Evolutionary conservation across 2,888 invertebrate species (phyloP).

Genomic region (Dicranocentrus wangi): DNA sequence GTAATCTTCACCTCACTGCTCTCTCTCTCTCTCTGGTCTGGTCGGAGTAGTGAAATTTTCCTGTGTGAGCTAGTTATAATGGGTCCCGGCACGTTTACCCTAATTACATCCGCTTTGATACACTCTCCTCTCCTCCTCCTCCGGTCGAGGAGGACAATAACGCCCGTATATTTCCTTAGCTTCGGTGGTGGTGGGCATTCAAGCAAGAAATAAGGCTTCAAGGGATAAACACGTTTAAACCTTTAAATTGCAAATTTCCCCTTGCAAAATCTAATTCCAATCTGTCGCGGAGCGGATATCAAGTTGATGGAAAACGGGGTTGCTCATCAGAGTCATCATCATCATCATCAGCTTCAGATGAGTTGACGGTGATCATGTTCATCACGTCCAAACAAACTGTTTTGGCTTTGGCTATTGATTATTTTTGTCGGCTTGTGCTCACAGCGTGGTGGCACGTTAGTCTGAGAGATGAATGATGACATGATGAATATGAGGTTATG

Average conservation of each 20-base stretch:
- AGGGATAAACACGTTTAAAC: too few species aligned
- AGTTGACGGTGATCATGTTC: background rate
- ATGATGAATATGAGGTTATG: too few species aligned
- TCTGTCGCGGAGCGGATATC: too few species aligned
- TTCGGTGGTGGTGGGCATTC: too few species aligned
- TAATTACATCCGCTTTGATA: constrained; percentile 36
- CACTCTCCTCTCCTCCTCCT: background rate
- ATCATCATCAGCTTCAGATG: background rate
- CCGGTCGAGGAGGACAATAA: too few species aligned
- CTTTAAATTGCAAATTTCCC: too few species aligned
- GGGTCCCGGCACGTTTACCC: constrained; percentile 22
- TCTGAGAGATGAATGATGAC: background rate
- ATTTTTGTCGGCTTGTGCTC: background rate
- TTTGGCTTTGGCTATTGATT: background rate
- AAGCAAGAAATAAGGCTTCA: too few species aligned
- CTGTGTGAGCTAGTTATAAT: constrained; percentile 11
- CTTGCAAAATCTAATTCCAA: too few species aligned
- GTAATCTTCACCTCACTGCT: background rate
- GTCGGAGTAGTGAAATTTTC: background rate
- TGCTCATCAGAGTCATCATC: constrained; percentile 9
- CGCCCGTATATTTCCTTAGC: background rate
- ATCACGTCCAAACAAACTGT: background rate
- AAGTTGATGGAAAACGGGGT: too few species aligned
- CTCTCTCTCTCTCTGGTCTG: background rate
- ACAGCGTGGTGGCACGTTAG: background rate